A percentile compares a stretch with the other conserved stretches of the same genome.
phyloP scores from a whole-genome alignment of 1,140 invertebrate species.

The Drosophila baimaii region DNA sequence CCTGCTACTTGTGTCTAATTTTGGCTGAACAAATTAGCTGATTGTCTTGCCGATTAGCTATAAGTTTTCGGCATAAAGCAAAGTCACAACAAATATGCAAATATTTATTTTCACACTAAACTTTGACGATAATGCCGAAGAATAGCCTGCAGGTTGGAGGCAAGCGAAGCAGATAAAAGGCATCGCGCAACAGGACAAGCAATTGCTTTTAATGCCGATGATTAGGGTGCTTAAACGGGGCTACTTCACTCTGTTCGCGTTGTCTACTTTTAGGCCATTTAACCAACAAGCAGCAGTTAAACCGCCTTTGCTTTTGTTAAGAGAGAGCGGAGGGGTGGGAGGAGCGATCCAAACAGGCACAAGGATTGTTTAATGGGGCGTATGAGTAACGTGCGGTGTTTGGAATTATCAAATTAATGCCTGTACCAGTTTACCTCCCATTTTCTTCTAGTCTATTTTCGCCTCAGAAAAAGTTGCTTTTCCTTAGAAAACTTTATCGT shows the following conservation, averaged over 20 bases:
- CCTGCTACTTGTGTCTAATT: not conserved
- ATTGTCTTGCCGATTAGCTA: conserved; percentile 20
- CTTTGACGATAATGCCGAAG: conserved; percentile 26
- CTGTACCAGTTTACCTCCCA: conserved; percentile 13
- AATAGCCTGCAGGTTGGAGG: conserved; percentile 21
- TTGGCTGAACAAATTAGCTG: conserved; percentile 16
- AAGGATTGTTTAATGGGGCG: conserved; percentile 62
- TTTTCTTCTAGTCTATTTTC: conserved; percentile 15
- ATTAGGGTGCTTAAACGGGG: conserved; percentile 50
- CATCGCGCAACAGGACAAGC: conserved; percentile 37
- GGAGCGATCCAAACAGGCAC: conserved; percentile 1
- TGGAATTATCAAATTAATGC: conserved; percentile 63
- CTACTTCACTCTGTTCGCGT: conserved; percentile 52
- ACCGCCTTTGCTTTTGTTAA: conserved; percentile 22
- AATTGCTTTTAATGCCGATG: conserved; percentile 65
- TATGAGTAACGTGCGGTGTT: conserved; percentile 58
- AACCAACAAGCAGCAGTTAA: conserved; percentile 49
- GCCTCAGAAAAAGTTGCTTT: conserved; percentile 27
- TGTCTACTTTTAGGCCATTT: conserved; percentile 68
- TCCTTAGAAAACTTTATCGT: conserved; percentile 33
- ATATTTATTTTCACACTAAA: conserved; percentile 59
- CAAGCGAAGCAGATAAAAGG: conserved; percentile 20
- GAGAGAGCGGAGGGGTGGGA: not conserved
- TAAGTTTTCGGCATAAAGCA: conserved; percentile 23
- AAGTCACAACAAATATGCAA: conserved; percentile 49